Percentiles rank a stretch among this genome's conserved stretches.
These are phyloP conservation scores for Euwallacea similis DNA, from an alignment of 1,140 invertebrate genomes.

Conservation along the genomic window DNA sequence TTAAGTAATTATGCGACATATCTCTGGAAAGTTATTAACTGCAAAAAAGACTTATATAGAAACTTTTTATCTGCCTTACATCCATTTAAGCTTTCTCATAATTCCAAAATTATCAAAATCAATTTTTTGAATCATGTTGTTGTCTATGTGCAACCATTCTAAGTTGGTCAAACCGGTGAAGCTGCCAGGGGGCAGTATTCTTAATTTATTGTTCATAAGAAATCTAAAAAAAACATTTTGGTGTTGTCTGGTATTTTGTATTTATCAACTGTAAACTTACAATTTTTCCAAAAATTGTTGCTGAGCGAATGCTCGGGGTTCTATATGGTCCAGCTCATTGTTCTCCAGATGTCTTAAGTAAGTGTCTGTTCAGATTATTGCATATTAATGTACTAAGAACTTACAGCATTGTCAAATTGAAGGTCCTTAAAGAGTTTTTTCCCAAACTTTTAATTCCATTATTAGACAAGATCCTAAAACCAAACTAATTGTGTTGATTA, in stretches of 20 bases:
- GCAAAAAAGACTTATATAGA: neutral
- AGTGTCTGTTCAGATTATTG: neutral
- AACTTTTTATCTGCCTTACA: constrained; percentile 20
- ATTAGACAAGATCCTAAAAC: constrained; percentile 18
- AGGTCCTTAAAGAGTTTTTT: neutral
- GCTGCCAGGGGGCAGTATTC: neutral
- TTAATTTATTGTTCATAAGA: constrained; percentile 28
- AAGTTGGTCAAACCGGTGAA: constrained; percentile 21
- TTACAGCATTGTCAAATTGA: constrained; percentile 29
- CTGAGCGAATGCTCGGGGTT: constrained; percentile 7
- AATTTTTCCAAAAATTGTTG: constrained; percentile 21
- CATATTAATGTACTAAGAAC: constrained; percentile 2
- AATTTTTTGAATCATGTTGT: constrained; percentile 22
- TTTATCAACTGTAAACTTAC: constrained; percentile 11
- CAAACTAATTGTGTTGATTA: too few relatives aligned
- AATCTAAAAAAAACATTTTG: constrained; percentile 14
- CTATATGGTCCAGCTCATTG: constrained; percentile 11
- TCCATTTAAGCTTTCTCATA: constrained; percentile 8
- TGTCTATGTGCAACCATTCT: constrained; percentile 29
- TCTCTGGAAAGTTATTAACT: constrained; percentile 38
- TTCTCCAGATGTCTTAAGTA: constrained; percentile 18
- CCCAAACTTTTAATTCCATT: constrained; percentile 19
- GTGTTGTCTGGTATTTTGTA: too few relatives aligned
- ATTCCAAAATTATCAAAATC: constrained; percentile 18
- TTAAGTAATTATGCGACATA: constrained; percentile 58